Base-by-base conservation (phyloP, 2,888 invertebrate species). In the Parapristionchus giblindavisi region DNA sequence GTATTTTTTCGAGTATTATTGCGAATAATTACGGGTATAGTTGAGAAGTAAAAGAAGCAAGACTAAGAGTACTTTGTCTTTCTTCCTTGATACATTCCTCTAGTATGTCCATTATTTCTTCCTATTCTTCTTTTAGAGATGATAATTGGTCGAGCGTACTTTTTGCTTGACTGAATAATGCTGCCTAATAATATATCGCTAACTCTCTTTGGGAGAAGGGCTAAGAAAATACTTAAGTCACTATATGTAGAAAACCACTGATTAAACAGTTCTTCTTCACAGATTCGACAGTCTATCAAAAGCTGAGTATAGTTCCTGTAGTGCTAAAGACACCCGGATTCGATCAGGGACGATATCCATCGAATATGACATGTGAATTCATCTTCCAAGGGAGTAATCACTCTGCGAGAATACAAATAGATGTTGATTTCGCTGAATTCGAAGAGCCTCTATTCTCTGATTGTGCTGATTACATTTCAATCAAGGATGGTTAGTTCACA, bases 331-430 rank as follows among this genome's bases (percentile, higher is more conserved):
- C 60, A 29, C 60, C 72, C 1, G 51, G 34, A 5, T 72, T 48
- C 34, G 72, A 48, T 24, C 17, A 34, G 6, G 43, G 29, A 0
- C 1, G 2, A 3, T 51, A 72, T 48, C 72, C 72, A n/a, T 21
- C 72, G 32, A 72, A 60, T 48, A 71, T 71, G 70, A 56, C 70
- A 0, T 71, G 70, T 40, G 48, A 71, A 43, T 71, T 56, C 56
- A 48, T 71, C 27, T 56, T 71, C 36, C 70, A 48, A 71, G 70
- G 70, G 29, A 27, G 29, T 21, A 71, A 71, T 21, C 34, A 36
- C 0, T 48, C 48, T 0, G 27, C 24, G 1, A 36, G 29, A 40
- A 54, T 71, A 1, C 60, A 72, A 51, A 24, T 72, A 0, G n/a
- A n/a, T n/a, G n/a, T n/a, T n/a, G 36, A 38, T 34, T 34, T 72